Base-by-base conservation (phyloP, 2,797 vertebrate species). In the Muscicapa comitata region DNA sequence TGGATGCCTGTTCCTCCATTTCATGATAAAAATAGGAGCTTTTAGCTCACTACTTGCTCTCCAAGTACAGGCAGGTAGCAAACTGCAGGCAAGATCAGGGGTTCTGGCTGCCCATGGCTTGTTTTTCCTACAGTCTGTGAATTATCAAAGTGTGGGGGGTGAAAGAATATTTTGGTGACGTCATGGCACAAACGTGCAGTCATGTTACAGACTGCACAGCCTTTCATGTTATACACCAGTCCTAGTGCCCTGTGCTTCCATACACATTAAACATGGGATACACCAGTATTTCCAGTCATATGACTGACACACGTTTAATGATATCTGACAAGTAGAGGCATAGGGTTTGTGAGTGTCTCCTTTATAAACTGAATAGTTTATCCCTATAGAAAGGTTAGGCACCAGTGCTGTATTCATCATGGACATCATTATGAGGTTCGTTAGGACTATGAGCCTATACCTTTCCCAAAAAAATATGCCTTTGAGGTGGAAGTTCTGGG, bases 211-310 rank as follows among this genome's bases (percentile, higher is more conserved):
- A 75, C 21, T 13, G 28, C 25, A 37, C 31, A 43, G 68, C 17
- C 57, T 67, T 74, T 66, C 17, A 6, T 43, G 4, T 42, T 23
- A 10, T 37, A 45, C 45, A 37, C 23, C 48, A 28, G 24, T 28
- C 54, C 35, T 2, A 24, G 8, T 29, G 42, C 15, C 11, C 29
- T 72, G 17, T 79, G 51, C 31, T 68, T 73, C 35, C n/a, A 5
- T n/a, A 51, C 2, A 4, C 61, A 4, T 80, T 62, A 71, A 66
- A 67, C 0, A 0, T 15, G 38, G 43, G 29, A 37, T 40, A 28
- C 8, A 26, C 31, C 15, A 9, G 14, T 47, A 13, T 59, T 80
- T 47, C 37, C 70, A 7, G 14, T 79, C 11, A 8, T 19, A 8
- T 71, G 33, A 40, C 38, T 70, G 54, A 40, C 13, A 13, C 12